Evolutionary conservation across 2,797 vertebrate species (phyloP).

Genomic region (Coreius guichenoti): DNA sequence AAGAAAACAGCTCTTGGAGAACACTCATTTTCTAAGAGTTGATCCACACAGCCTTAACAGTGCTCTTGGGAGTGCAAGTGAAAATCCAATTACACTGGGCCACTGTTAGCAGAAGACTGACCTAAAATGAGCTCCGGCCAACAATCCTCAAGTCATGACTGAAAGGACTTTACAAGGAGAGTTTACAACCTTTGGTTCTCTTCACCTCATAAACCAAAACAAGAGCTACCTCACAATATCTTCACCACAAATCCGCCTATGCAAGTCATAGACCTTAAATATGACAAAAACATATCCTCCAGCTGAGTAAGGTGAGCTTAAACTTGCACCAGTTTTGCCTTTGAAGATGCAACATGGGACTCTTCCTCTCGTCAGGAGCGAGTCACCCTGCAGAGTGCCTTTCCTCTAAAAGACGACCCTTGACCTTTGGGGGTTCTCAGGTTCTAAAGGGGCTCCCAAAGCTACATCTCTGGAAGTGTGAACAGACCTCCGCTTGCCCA

Average conservation of each 20-base stretch:
- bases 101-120: conserved; percentile 57
- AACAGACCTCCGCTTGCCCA: background rate
- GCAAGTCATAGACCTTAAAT: background rate
- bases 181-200: background rate
- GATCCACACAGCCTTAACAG: conserved; percentile 47
- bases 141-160: conserved; percentile 21
- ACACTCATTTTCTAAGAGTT: background rate
- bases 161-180: background rate
- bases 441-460: conserved; percentile 54
- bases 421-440: conserved; percentile 52
- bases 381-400: conserved; percentile 48
- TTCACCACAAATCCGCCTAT: background rate
- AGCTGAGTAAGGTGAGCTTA: background rate
- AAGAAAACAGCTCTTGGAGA: conserved; percentile 64
- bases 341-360: conserved; percentile 49
- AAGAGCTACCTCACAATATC: background rate
- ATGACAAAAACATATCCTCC: background rate
- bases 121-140: conserved; percentile 46
- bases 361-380: conserved; percentile 53
- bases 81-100: conserved; percentile 58
- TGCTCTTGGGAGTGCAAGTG: conserved; percentile 64
- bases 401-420: conserved; percentile 68
- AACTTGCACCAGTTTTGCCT: conserved; percentile 51
- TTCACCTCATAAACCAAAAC: background rate
- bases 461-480: background rate